Base-by-base conservation (phyloP, 2,888 invertebrate genomes). In the Dyspetes luteomarginatus region DNA sequence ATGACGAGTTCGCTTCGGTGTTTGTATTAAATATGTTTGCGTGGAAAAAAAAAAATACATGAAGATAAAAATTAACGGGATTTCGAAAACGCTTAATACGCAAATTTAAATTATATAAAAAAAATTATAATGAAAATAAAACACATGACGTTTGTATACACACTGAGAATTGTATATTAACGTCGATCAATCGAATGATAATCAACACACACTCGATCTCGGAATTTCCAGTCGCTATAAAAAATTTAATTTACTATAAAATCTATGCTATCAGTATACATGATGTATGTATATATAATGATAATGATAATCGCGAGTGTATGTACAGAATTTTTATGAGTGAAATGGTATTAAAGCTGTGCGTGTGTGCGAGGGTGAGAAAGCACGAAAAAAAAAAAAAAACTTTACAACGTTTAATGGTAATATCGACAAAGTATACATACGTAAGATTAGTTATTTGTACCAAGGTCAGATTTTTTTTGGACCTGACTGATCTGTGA, bases 81-180 rank as follows among this genome's bases (percentile, higher is more conserved):
- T 76, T 76, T 68, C 36, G 26, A 72, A 80, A 72, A 80, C 67
- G 80, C 80, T 81, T 77, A 30, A 55, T n/a, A 67, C 12, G 76
- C 67, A 76, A 73, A 64, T 67, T 56, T 52, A 45, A 36, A 50
- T 22, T 4, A 43, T 64, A 64, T 17, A 28, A 48, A 17, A 48
- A n/a, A 17, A 48, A 17, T 48, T n/a, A 41, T n/a, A n/a, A 52
- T 26, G n/a, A n/a, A n/a, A n/a, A n/a, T n/a, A n/a, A n/a, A n/a
- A n/a, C 24, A 62, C 12, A 24, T 60, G 30, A 55, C 7, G 45
- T 67, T 55, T 41, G 4, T 50, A 1, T 68, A 67, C 48, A 30
- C 43, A 50, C 45, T 30, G 17, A 43, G 17, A 56, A 12, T 22
- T 56, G 65, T 64, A 64, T 28, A 60, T 64, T 43, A 24, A 45